Percentiles rank a stretch among this genome's conserved stretches.
phyloP scores from a whole-genome alignment of 1,140 invertebrate genomes.

The Anthonomus grandis region DNA sequence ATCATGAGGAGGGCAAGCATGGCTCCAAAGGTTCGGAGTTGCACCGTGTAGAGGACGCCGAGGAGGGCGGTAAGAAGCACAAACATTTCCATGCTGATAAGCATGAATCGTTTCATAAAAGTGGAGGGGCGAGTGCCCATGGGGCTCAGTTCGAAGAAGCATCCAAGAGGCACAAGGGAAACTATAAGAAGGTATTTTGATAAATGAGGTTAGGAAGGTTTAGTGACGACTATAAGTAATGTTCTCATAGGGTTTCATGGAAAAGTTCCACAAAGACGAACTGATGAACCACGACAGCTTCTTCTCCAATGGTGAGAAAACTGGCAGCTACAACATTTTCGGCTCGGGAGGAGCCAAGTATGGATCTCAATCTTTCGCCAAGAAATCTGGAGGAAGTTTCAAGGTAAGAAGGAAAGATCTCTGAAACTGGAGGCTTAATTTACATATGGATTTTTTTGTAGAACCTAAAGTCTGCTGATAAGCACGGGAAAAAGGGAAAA shows the following conservation, averaged over 20 bases:
- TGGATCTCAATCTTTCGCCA: conserved; percentile 16
- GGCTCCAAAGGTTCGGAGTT: conserved; percentile 29
- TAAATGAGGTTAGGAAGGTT: background rate
- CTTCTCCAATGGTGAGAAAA: conserved; percentile 41
- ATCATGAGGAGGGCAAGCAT: conserved; percentile 34
- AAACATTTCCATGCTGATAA: conserved; percentile 27
- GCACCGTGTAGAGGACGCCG: conserved; percentile 33
- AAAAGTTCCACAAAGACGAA: conserved; percentile 46
- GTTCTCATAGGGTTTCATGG: conserved; percentile 44
- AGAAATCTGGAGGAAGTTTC: conserved; percentile 16
- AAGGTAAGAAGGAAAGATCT: conserved; percentile 16
- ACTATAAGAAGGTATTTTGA: conserved; percentile 27
- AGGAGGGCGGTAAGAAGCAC: conserved; percentile 39
- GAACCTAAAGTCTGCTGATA: conserved; percentile 31
- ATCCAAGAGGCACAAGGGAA: conserved; percentile 35
- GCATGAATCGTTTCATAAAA: conserved; percentile 33
- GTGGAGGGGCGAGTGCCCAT: conserved; percentile 32
- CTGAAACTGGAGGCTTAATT: background rate
- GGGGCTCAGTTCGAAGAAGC: conserved; percentile 36
- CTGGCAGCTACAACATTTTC: conserved; percentile 39
- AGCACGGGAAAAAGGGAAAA: conserved; percentile 34
- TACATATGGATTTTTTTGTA: conserved; percentile 14
- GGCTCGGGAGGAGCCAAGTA: conserved; percentile 32
- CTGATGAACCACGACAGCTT: conserved; percentile 43
- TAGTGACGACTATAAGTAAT: too few species aligned